Conservation (phyloP, 2,888 invertebrate species). For the Brassicogethes aeneus region DNA sequence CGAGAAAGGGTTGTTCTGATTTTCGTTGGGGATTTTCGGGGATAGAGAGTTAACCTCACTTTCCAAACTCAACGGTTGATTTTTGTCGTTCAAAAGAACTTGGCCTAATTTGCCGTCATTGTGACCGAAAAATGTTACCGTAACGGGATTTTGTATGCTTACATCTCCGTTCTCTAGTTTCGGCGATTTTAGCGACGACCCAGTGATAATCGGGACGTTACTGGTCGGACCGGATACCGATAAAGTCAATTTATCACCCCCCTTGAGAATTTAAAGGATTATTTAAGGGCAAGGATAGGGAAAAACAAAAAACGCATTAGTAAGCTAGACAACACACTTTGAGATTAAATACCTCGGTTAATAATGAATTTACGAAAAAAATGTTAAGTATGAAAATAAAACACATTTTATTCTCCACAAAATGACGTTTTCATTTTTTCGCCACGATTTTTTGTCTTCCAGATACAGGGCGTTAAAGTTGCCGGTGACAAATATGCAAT, state of each 20-base stretch:
- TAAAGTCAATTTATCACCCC: conserved; percentile 60
- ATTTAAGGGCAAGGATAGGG: conserved; percentile 13
- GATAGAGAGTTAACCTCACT: conserved; percentile 6
- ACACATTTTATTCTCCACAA: too few species aligned
- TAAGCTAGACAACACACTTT: neutral
- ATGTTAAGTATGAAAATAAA: too few species aligned
- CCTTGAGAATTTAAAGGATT: too few species aligned
- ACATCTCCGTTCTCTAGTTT: conserved; percentile 23
- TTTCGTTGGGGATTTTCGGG: conserved; percentile 13
- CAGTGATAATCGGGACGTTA: conserved; percentile 17
- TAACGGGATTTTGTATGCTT: conserved; percentile 43
- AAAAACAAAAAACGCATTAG: conserved; percentile 5
- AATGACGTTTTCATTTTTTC: too few species aligned
- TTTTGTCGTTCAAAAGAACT: conserved; percentile 25
- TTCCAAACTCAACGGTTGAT: conserved; percentile 21
- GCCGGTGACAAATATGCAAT: too few species aligned
- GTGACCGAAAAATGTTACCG: conserved; percentile 50
- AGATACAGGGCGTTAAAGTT: too few species aligned
- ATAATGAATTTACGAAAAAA: too few species aligned
- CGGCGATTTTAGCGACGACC: conserved; percentile 18
- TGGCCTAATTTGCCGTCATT: conserved; percentile 36
- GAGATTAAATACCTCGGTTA: too few species aligned
- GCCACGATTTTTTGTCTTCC: too few species aligned
- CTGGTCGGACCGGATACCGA: conserved; percentile 48
- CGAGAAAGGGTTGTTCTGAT: conserved; percentile 29